phyloP scores from a whole-genome alignment of 2,797 vertebrate species.

The Arremon brunneinucha region DNA sequence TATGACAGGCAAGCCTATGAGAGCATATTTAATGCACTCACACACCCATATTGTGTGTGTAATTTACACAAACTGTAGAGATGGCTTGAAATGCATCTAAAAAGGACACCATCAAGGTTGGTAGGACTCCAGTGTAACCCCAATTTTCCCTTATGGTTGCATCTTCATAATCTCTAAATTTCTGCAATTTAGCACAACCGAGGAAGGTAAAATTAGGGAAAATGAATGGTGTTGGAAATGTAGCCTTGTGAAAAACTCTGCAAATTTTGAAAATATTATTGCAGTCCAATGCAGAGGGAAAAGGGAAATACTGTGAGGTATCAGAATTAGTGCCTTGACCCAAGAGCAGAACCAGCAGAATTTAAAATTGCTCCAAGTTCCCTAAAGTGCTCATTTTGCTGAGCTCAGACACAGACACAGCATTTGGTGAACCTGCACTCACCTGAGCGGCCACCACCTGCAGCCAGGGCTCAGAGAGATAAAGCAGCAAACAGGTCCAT shows the following conservation, averaged over 20 bases:
- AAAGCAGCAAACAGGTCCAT: neutral
- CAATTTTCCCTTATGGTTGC: neutral
- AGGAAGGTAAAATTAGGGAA: neutral
- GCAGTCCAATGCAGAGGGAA: neutral
- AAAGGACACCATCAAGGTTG: slow-evolving; percentile 3
- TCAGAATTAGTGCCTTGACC: neutral
- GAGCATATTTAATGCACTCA: slow-evolving; percentile 13
- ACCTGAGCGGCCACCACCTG: neutral
- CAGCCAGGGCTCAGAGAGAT: neutral
- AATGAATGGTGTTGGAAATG: accelerated
- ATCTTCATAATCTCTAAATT: neutral
- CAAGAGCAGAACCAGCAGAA: neutral
- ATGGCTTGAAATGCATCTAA: neutral
- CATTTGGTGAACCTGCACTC: neutral
- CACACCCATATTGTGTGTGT: neutral
- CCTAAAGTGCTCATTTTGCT: neutral
- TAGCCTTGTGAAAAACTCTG: neutral
- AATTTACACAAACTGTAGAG: slow-evolving; percentile 40
- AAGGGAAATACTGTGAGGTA: neutral
- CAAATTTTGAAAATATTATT: neutral
- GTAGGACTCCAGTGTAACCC: neutral
- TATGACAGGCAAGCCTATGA: slow-evolving; percentile 46
- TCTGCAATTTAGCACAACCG: neutral
- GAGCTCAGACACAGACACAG: neutral
- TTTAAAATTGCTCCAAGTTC: neutral